Conservation (phyloP, 1,140 invertebrate genomes). For the Halyomorpha halys region DNA sequence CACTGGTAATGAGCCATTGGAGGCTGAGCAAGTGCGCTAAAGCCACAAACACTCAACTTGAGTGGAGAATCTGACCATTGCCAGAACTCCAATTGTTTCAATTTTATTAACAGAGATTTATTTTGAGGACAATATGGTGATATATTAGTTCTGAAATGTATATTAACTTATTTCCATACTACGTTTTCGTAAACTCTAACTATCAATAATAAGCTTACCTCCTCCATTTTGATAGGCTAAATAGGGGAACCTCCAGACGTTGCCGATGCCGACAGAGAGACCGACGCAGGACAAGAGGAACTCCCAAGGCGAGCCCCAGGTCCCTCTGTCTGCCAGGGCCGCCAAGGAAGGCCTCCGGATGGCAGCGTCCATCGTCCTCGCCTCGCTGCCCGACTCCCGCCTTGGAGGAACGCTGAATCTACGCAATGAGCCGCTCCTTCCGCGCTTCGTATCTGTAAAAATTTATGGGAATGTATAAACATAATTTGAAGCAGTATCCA, state of each 20-base stretch:
- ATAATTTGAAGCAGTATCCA: no score
- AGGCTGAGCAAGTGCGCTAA: no score
- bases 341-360: constrained; percentile 34
- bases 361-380: constrained; percentile 32
- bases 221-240: constrained; percentile 71
- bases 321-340: constrained; percentile 42
- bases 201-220: no score
- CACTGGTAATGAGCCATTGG: no score
- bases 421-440: constrained; percentile 11
- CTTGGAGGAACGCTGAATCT: constrained; percentile 23
- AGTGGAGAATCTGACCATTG: no score
- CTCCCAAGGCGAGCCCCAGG: constrained; percentile 62
- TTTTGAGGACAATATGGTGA: no score
- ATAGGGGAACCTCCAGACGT: constrained; percentile 83
- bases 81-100: no score
- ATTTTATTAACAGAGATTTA: no score
- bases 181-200: no score
- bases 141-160: no score
- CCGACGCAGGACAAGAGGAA: constrained; percentile 69
- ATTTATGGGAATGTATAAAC: background rate
- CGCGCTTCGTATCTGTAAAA: constrained; percentile 6
- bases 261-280: constrained; percentile 73
- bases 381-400: constrained; percentile 27
- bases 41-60: no score
- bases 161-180: no score